phyloP scores from a whole-genome alignment of 2,797 vertebrate genomes.

The Masticophis lateralis region DNA sequence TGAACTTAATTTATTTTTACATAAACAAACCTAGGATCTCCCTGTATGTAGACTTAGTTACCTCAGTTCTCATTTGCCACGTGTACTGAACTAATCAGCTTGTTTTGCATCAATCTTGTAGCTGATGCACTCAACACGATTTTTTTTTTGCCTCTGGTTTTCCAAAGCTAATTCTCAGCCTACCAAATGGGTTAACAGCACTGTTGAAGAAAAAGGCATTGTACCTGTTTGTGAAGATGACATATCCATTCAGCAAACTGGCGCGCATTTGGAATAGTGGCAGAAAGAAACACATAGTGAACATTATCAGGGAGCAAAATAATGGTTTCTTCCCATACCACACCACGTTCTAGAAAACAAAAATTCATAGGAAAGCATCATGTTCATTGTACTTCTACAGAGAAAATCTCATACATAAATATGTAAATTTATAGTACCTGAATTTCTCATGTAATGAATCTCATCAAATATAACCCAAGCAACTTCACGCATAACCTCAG shows the following conservation, averaged over 20 bases:
- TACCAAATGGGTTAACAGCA: background rate
- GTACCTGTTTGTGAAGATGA: slow-evolving; percentile 94
- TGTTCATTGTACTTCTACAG: background rate
- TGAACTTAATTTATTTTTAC: background rate
- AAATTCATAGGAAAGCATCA: background rate
- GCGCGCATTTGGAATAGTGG: slow-evolving; percentile 95
- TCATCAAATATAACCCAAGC: slow-evolving; percentile 98
- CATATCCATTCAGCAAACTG: slow-evolving; percentile 99
- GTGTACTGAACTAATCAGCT: background rate
- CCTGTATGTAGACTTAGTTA: background rate
- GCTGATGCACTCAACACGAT: background rate
- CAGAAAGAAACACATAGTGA: slow-evolving; percentile 96
- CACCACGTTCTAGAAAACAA: slow-evolving; percentile 86
- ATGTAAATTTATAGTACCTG: slow-evolving; percentile 72
- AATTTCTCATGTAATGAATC: slow-evolving; percentile 99
- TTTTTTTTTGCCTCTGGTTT: background rate
- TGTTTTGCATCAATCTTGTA: background rate
- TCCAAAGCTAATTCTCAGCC: background rate
- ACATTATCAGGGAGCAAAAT: slow-evolving; percentile 98
- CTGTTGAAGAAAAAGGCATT: background rate
- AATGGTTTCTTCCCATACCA: slow-evolving; percentile 99
- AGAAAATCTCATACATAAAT: background rate
- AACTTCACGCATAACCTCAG: slow-evolving; percentile 98
- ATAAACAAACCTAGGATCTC: background rate
- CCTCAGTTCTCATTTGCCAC: background rate